Evolutionary conservation across 2,797 vertebrate genomes (phyloP).

Genomic region (Tapirus indicus): DNA sequence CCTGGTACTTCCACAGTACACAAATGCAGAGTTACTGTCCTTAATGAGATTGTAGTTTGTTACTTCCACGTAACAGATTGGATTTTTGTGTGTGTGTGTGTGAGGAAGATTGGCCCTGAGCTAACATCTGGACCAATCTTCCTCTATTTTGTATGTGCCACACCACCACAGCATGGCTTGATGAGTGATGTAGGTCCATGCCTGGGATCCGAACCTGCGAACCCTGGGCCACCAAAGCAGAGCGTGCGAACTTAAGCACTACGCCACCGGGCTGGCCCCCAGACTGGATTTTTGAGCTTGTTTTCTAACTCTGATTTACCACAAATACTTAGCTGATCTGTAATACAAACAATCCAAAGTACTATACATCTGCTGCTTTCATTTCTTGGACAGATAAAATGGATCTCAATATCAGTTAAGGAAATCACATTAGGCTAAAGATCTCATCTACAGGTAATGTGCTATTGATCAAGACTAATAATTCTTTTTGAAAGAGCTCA

Average conservation of each 20-base stretch:
- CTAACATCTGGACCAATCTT: too few species aligned
- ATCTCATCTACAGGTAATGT: conserved; percentile 43
- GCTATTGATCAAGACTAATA: conserved; percentile 55
- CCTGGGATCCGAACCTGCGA: too few species aligned
- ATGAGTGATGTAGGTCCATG: too few species aligned
- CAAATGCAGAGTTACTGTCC: conserved; percentile 37
- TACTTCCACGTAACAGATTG: conserved; percentile 50
- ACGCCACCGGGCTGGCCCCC: too few species aligned
- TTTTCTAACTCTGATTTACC: conserved; percentile 57
- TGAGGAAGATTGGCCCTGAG: too few species aligned
- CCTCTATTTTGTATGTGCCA: too few species aligned
- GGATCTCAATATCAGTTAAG: conserved; percentile 39
- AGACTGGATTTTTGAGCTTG: conserved; percentile 54
- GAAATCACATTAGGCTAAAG: conserved; percentile 59
- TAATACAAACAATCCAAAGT: conserved; percentile 66
- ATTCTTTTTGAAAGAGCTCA: conserved; percentile 51
- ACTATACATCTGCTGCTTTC: conserved; percentile 57
- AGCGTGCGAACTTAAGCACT: too few species aligned
- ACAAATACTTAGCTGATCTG: conserved; percentile 61
- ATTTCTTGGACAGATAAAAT: conserved; percentile 68
- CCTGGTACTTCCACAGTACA: conserved; percentile 27
- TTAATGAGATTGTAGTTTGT: conserved; percentile 67
- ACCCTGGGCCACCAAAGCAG: too few species aligned
- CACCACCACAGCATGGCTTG: too few species aligned
- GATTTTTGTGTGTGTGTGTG: neutral